phyloP scores from a whole-genome alignment of 2,113 vertebrate species.

The Corapipo altera region DNA sequence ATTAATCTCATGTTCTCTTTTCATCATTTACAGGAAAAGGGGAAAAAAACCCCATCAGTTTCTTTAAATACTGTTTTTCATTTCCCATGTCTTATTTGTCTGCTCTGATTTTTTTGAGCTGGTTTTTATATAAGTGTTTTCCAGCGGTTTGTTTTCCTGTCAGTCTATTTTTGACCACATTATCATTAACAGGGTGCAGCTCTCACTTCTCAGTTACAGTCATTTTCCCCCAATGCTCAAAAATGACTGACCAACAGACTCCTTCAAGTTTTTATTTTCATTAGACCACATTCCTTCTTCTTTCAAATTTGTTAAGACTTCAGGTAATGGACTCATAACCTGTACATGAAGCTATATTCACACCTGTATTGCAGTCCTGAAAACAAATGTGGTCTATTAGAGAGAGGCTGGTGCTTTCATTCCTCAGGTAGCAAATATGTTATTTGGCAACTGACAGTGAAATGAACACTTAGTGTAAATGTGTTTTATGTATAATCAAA shows the following conservation, averaged over 20 bases:
- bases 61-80: not conserved
- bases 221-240: not conserved
- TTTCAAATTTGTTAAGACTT: not conserved
- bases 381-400: slow-evolving; percentile 16
- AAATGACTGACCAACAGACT: not conserved
- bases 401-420: not conserved
- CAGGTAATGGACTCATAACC: not conserved
- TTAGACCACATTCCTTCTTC: not conserved
- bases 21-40: not conserved
- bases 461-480: not conserved
- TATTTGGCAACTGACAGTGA: not conserved
- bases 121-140: not conserved
- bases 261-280: not conserved
- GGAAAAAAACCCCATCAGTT: not conserved
- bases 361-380: not conserved
- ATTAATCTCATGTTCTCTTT: not conserved
- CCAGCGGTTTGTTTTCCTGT: not conserved
- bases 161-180: not conserved
- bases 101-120: not conserved
- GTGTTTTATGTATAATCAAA: not conserved
- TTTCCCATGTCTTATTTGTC: not conserved
- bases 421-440: not conserved
- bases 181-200: not conserved
- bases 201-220: not conserved
- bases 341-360: slow-evolving; percentile 7